Evolutionary conservation across 2,113 vertebrate genomes (phyloP).

Genomic region (Rissa tridactyla): DNA sequence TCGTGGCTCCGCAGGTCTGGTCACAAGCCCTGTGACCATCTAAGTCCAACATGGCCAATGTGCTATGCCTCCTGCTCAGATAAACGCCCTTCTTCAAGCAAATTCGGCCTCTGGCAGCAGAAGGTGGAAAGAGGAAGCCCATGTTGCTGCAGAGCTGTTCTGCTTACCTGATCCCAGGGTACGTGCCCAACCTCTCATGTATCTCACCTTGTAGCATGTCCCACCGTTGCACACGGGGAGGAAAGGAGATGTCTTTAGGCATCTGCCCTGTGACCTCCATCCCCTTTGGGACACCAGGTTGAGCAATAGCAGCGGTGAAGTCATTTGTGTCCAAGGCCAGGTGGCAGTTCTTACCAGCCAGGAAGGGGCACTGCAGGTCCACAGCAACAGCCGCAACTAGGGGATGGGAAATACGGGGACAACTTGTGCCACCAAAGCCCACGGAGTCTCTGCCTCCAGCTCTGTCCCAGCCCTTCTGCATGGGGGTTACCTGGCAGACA

Average conservation of each 20-base stretch:
- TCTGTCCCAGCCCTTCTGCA: neutral
- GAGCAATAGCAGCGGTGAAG: neutral
- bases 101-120: neutral
- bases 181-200: neutral
- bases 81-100: neutral
- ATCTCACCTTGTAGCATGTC: neutral
- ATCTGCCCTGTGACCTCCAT: neutral
- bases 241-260: neutral
- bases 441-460: neutral
- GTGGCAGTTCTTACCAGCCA: neutral
- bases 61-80: neutral
- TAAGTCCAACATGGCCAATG: neutral
- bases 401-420: neutral
- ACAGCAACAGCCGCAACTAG: neutral
- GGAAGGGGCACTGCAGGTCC: neutral
- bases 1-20: neutral
- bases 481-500: neutral
- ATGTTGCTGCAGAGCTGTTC: neutral
- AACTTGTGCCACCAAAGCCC: neutral
- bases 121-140: neutral
- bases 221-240: rapidly evolving
- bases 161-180: neutral
- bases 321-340: neutral
- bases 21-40: neutral
- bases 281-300: neutral